phyloP scores from a whole-genome alignment of 2,113 vertebrate genomes.

The Corynorhinus townsendii region DNA sequence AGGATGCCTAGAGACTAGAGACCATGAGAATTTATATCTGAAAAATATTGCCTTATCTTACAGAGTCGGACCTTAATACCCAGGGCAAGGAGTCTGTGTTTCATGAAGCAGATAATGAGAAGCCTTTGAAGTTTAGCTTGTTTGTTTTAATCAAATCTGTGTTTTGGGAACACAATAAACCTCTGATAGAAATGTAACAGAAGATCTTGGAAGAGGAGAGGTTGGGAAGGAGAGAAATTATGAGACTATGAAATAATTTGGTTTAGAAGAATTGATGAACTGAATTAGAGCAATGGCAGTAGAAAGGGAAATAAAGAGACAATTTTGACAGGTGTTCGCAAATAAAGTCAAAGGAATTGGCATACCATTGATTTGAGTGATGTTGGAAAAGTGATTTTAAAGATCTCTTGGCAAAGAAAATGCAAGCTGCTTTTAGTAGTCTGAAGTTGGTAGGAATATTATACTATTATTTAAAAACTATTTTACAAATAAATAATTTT shows the following conservation, averaged over 20 bases:
- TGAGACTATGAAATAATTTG: background rate
- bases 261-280: background rate
- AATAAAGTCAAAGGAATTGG: background rate
- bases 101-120: background rate
- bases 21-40: background rate
- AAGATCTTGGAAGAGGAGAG: background rate
- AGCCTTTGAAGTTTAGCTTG: background rate
- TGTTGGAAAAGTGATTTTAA: background rate
- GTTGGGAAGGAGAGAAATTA: background rate
- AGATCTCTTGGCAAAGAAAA: slow-evolving; percentile 7
- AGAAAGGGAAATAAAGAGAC: background rate
- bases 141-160: slow-evolving; percentile 30
- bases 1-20: background rate
- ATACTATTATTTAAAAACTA: background rate
- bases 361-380: background rate
- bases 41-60: background rate
- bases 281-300: background rate
- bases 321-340: background rate
- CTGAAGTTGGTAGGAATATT: background rate
- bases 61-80: background rate
- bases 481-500: background rate
- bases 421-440: background rate
- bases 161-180: slow-evolving; percentile 1
- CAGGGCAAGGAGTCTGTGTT: background rate
- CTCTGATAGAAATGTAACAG: background rate